phyloP scores from a whole-genome alignment of 2,888 invertebrate species.

The Diloba caeruleocephala region DNA sequence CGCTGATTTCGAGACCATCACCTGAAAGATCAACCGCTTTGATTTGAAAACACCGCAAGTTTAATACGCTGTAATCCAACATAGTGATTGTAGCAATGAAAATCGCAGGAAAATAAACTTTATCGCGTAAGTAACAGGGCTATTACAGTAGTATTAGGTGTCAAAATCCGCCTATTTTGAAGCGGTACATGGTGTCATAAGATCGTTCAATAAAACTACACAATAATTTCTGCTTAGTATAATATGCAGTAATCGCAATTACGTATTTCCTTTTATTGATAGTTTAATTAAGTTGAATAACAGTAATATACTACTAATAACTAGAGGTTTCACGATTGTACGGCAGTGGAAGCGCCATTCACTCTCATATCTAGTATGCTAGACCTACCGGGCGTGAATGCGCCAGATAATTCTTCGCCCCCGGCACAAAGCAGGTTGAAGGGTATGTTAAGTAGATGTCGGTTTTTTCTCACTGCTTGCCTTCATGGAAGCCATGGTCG shows the following conservation, averaged over 20 bases:
- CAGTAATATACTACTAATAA: too few relatives aligned
- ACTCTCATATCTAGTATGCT: too few relatives aligned
- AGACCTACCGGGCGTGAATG: too few relatives aligned
- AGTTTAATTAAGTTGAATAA: neutral
- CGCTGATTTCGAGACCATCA: slow-evolving; percentile 42
- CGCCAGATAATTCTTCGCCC: too few relatives aligned
- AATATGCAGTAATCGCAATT: slow-evolving; percentile 2
- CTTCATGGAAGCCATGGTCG: too few relatives aligned
- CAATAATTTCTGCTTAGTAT: slow-evolving; percentile 19
- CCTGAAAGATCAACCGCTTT: slow-evolving; percentile 64
- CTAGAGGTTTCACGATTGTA: too few relatives aligned
- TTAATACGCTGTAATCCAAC: slow-evolving; percentile 45
- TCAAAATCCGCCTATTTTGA: slow-evolving; percentile 7
- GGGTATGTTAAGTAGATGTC: too few relatives aligned
- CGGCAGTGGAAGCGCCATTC: too few relatives aligned
- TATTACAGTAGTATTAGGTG: neutral
- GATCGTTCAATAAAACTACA: slow-evolving; percentile 29
- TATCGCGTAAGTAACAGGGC: neutral
- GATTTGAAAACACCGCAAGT: slow-evolving; percentile 84
- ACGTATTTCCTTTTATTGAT: slow-evolving; percentile 4
- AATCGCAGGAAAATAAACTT: slow-evolving; percentile 24
- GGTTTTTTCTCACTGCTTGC: too few relatives aligned
- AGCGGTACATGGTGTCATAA: slow-evolving; percentile 15
- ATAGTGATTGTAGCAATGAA: slow-evolving; percentile 27
- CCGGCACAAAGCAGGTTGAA: too few relatives aligned